Conservation (phyloP, 2,113 vertebrate species). For the Siphamia tubifer region DNA sequence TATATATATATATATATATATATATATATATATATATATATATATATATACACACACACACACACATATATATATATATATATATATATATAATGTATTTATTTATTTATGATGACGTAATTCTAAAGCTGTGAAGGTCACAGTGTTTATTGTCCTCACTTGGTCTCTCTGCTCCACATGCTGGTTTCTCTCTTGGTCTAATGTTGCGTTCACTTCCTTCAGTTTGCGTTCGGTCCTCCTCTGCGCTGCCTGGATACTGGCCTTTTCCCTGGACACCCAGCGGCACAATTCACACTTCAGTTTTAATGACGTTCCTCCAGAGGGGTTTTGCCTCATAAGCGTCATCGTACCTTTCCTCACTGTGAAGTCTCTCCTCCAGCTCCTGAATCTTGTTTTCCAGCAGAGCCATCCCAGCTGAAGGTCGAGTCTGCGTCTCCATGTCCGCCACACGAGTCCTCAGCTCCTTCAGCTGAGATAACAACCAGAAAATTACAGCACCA, state of each 20-base stretch:
- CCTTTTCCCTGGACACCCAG: conserved; percentile 82
- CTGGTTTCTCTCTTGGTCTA: conserved; percentile 90
- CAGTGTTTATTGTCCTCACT: no score
- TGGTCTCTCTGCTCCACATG: conserved; percentile 92
- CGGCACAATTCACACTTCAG: background rate
- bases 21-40: no score
- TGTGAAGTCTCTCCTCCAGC: conserved; percentile 87
- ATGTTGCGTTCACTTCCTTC: conserved; percentile 89
- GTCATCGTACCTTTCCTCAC: conserved; percentile 89
- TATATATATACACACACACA: no score
- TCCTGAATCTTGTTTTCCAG: conserved; percentile 88
- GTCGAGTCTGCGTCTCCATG: conserved; percentile 83
- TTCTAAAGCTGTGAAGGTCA: no score
- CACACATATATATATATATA: no score
- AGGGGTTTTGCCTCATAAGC: background rate
- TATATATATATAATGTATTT: no score
- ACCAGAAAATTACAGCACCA: no score
- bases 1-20: no score
- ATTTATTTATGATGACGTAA: background rate
- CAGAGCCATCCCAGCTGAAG: conserved; percentile 76
- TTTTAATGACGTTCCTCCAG: no score
- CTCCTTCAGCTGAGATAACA: conserved; percentile 87
- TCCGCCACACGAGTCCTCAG: conserved; percentile 86
- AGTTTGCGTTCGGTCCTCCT: conserved; percentile 89
- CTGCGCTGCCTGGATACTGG: conserved; percentile 82